Evolutionary conservation across 2,888 invertebrate species (phyloP), one percentile per base, ranked within the genome.

Genomic region (Chymomyza procnemis): DNA sequence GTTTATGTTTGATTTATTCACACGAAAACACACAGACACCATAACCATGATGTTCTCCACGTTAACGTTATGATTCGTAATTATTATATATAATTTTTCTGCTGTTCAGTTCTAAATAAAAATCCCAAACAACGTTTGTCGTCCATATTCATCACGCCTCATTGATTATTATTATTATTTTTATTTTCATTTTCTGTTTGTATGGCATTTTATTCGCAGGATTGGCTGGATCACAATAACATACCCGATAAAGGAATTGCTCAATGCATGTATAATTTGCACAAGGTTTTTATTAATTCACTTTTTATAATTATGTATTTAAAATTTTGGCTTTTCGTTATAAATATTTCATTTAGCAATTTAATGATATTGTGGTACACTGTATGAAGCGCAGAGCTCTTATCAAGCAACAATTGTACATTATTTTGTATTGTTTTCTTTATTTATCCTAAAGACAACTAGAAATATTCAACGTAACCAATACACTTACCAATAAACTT

Each of bases 221-320:
- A 91, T 89, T 91, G 90, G 90, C 90, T 91, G 90, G 90, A 90
- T 89, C 87, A 86, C 79, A 88, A 90, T 88, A 89, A 90, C 72
- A 90, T 90, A 89, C 90, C 90, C 79, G 90, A 90, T 86, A 89
- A 79, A 81, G 90, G 91, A 89, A 87, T 91, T 88, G 87, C 90
- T 88, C 88, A 90, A 88, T 90, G 91, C 90, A 90, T 90, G 90
- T 90, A 90, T 90, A 90, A 89, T 89, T 89, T 90, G 89, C 90
- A 90, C 90, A 89, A 90, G 91, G 91, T 90, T 90, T 75, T 88
- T 81, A 82, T 78, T 77, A 52, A 74, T 76, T 78, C 47, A 52
- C 55, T 69, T 64, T 64, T 74, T 67, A 66, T 41, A 59, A 65
- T 69, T 69, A 60, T 67, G 57, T 75, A 73, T 54, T 12, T 41